phyloP scores from a whole-genome alignment of 2,113 vertebrate species.

The Coregonus clupeaformis region DNA sequence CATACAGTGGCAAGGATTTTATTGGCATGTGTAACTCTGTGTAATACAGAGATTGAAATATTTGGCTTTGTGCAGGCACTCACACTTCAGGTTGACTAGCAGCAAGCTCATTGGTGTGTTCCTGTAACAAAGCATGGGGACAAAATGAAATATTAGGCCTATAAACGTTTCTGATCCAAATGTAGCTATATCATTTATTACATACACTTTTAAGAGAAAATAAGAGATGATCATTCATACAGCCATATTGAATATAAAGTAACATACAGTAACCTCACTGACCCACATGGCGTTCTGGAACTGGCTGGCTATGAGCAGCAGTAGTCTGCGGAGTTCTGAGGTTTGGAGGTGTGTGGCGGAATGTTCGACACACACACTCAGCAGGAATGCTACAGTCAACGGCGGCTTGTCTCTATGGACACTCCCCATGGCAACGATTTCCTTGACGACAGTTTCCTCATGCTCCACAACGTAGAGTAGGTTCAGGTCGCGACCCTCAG shows the following conservation, averaged over 20 bases:
- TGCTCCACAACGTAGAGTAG: constrained; percentile 53
- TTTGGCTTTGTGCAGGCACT: constrained; percentile 21
- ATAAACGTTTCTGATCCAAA: no score
- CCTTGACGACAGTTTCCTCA: constrained; percentile 57
- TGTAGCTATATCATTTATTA: no score
- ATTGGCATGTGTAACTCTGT: no score
- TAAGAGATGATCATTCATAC: background rate
- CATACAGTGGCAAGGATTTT: background rate
- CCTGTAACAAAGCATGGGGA: constrained; percentile 49
- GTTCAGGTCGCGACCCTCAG: constrained; percentile 45
- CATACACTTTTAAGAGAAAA: no score
- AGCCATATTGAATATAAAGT: background rate
- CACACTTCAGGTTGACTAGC: constrained; percentile 70
- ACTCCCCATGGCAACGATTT: constrained; percentile 60
- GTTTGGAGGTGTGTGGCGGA: constrained; percentile 58
- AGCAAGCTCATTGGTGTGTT: constrained; percentile 70
- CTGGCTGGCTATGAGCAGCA: constrained; percentile 69
- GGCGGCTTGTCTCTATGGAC: constrained; percentile 35
- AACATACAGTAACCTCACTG: constrained; percentile 35
- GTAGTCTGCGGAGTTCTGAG: constrained; percentile 69
- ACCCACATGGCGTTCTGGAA: constrained; percentile 74
- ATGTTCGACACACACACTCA: constrained; percentile 71
- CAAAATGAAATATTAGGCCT: no score
- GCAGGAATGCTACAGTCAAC: constrained; percentile 62
- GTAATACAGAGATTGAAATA: background rate